Percentiles rank a stretch among this genome's conserved stretches.
Conservation (phyloP, 2,888 invertebrate genomes). For the Callyntrura sp. region DNA sequence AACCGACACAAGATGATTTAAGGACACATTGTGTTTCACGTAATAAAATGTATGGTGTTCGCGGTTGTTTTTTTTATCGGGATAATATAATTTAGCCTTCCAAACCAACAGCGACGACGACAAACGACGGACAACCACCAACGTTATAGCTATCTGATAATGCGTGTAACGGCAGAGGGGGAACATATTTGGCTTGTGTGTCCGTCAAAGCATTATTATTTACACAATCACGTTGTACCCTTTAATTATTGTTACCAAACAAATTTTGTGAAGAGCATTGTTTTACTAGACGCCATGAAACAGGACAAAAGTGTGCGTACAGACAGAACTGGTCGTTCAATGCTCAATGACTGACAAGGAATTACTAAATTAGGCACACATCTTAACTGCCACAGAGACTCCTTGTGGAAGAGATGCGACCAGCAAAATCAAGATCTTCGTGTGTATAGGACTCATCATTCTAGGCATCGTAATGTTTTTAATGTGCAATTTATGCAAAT, state of each 20-base stretch:
- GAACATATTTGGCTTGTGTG: conserved; percentile 1
- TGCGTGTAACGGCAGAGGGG: not conserved
- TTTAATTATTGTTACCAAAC: conserved; percentile 52
- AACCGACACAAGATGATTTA: conserved; percentile 47
- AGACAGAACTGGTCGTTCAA: not conserved
- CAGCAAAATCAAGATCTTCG: not conserved
- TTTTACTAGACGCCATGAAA: conserved; percentile 29
- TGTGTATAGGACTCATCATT: not conserved
- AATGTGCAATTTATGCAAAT: conserved; percentile 63
- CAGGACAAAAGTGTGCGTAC: too few species aligned
- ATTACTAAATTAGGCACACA: conserved; percentile 37
- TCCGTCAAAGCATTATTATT: conserved; percentile 49
- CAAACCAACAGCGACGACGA: conserved; percentile 17
- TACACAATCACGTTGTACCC: conserved; percentile 46
- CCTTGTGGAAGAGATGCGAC: not conserved
- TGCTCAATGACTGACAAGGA: conserved; percentile 9
- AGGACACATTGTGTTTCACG: conserved; percentile 32
- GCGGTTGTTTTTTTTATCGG: conserved; percentile 39
- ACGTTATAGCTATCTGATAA: too few species aligned
- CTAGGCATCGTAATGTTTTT: conserved; percentile 30
- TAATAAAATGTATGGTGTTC: conserved; percentile 24
- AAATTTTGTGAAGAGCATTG: conserved; percentile 32
- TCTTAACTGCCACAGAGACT: not conserved
- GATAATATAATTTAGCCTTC: conserved; percentile 38
- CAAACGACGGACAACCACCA: not conserved